Base-by-base conservation (phyloP, 2,888 invertebrate genomes). In the Pteria penguin region DNA sequence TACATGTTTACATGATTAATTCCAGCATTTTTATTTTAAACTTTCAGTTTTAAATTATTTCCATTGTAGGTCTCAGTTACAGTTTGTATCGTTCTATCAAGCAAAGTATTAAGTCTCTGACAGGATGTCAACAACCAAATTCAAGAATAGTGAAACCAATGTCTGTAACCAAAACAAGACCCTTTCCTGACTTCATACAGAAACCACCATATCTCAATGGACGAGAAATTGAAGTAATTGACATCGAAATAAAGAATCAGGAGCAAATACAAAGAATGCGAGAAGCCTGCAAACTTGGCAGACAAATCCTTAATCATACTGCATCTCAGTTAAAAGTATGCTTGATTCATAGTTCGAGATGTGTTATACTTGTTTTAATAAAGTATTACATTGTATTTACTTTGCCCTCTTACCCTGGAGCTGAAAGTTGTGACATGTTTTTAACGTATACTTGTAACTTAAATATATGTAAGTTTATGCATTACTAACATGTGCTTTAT, bases 211-310 rank as follows among this genome's bases (percentile, higher is more conserved):
- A 89, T 83, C 33, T 70, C 11, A 72, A 75, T 24, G 84, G 83
- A 45, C 63, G 58, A 58, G 72, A 57, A 2, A 26, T 67, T 14
- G 60, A 31, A 14, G 65, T 52, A 26, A 32, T 26, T 5, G 60
- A 74, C 5, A 76, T 84, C 72, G 89, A 88, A 73, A 84, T 89
- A 1, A 89, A 89, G 73, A 83, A 79, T 18, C 55, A 73, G 8
- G 70, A 75, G 24, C 86, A 89, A 75, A 86, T 90, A 45, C 33
- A 78, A n/a, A 80, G 82, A 18, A 83, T 88, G 81, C 79, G 85
- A 66, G 76, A 82, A 36, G 82, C 88, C 8, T 88, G 89, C 73
- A 71, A 77, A 57, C 73, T 90, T 55, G 90, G 89, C 11, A 81
- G 85, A 29, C 76, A 81, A 32, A 82, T 90, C 33, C 80, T 90